phyloP scores from a whole-genome alignment of 2,797 vertebrate genomes.

The Ceyx erithaca region DNA sequence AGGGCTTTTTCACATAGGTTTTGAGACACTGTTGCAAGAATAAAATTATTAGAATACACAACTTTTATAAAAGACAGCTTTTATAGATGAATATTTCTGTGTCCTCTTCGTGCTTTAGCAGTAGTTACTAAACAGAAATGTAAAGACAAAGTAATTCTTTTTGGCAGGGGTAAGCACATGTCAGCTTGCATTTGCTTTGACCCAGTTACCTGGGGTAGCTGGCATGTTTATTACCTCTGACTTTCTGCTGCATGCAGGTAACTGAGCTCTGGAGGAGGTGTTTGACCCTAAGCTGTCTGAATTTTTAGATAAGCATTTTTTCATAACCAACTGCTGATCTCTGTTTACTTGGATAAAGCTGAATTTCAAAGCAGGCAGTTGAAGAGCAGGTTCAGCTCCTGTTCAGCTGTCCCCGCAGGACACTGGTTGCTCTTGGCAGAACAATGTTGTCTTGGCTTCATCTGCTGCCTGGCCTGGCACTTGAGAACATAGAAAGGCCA shows the following conservation, averaged over 20 bases:
- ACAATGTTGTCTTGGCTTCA: background rate
- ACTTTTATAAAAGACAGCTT: slow-evolving; percentile 12
- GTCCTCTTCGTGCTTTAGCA: background rate
- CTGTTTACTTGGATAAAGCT: background rate
- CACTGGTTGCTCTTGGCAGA: background rate
- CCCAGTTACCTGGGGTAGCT: background rate
- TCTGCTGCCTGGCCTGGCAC: background rate
- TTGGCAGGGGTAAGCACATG: background rate
- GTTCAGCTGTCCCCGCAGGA: background rate
- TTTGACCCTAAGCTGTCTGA: background rate
- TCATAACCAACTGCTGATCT: background rate
- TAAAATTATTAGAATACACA: background rate
- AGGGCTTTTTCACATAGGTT: background rate
- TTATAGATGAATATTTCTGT: slow-evolving; percentile 4
- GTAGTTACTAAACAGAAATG: background rate
- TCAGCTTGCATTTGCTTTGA: background rate
- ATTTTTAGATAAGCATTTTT: background rate
- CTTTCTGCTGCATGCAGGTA: background rate
- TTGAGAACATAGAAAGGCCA: background rate
- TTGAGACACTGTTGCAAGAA: background rate
- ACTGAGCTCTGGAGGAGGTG: background rate
- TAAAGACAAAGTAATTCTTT: background rate
- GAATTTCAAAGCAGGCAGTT: background rate
- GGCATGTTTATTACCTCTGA: background rate
- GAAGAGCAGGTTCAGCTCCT: background rate